Evolutionary conservation across 2,113 vertebrate genomes (phyloP), one percentile per base, ranked within the genome.

Genomic region (Gymnorhina tibicen): DNA sequence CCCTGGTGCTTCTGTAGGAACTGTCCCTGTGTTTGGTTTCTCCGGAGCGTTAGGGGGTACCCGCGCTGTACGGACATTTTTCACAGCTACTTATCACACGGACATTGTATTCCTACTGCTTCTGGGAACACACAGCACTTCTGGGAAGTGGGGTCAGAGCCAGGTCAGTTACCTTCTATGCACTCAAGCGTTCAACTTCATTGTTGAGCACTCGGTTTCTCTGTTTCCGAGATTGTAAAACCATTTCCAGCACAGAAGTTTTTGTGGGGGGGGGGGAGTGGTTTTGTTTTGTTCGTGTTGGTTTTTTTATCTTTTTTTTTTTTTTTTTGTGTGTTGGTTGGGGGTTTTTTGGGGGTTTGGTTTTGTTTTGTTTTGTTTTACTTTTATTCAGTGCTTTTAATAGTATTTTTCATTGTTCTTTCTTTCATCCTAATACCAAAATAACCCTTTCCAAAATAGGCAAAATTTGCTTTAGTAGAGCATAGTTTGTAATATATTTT

Each of bases 11-110:
- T 44, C 49, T 64, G 53, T 58, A 47, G 66, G 50, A 87, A 1
- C 41, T 41, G 30, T 67, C 35, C 8, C 27, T 55, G 44, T 75
- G 27, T 56, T 74, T 19, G 50, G n/a, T 82, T 89, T 93, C 75
- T 82, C 35, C 60, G 37, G 30, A 42, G 13, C 12, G 11, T n/a
- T 75, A 28, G 74, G 66, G 60, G 44, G 18, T 75, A 60, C 55
- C 72, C 0, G 0, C 53, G 50, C 77, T 2, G 1, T 70, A 47
- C 1, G 0, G n/a, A 23, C 1, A 1, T 33, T 52, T 93, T 58
- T 70, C 52, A 32, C 37, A 66, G 55, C n/a, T 35, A 47, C 32
- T 66, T 73, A 32, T 44, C 20, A n/a, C 58, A 28, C 0, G 8
- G 39, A 47, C 21, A 4, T 60, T n/a, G 21, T 62, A 27, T 89